These are phyloP conservation scores for Apostichopus japonicus DNA, from an alignment of 35 echinoderm and acorn worm genomes.

Conservation along the genomic window DNA sequence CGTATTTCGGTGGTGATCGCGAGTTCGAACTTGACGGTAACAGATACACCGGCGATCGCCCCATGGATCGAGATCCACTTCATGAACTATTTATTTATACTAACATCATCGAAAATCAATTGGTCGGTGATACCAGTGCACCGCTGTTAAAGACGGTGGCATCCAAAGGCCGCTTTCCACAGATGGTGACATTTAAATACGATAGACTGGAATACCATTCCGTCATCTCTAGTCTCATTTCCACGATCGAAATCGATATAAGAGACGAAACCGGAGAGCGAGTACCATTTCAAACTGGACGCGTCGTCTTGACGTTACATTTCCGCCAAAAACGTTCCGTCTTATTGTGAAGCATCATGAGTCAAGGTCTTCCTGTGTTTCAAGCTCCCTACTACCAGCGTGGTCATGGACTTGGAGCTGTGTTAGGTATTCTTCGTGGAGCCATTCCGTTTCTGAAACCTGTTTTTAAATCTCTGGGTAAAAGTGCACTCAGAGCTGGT, in stretches of 20 bases:
- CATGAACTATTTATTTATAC: background rate
- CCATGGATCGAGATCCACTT: constrained; percentile 15
- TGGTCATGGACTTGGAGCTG: constrained; percentile 8
- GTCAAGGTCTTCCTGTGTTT: background rate
- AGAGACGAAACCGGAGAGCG: constrained; percentile 7
- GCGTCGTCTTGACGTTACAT: constrained; percentile 5
- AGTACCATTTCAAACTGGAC: background rate
- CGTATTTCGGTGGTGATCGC: background rate
- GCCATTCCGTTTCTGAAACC: constrained; percentile 29
- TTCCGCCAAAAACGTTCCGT: constrained; percentile 22
- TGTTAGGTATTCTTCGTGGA: background rate
- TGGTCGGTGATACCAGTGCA: constrained; percentile 20
- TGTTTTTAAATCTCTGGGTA: background rate
- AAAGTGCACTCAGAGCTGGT: constrained; percentile 16
- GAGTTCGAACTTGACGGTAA: background rate
- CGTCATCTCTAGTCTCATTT: background rate
- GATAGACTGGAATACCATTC: background rate
- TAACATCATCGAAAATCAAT: constrained; percentile 69
- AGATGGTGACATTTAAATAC: background rate
- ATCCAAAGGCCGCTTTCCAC: background rate
- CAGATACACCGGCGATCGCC: background rate
- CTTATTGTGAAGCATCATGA: background rate
- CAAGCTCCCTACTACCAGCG: constrained; percentile 11
- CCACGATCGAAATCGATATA: constrained; percentile 19
- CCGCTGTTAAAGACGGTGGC: background rate